phyloP scores from a whole-genome alignment of 1,140 invertebrate species.

The Aphelinus atriplicis region DNA sequence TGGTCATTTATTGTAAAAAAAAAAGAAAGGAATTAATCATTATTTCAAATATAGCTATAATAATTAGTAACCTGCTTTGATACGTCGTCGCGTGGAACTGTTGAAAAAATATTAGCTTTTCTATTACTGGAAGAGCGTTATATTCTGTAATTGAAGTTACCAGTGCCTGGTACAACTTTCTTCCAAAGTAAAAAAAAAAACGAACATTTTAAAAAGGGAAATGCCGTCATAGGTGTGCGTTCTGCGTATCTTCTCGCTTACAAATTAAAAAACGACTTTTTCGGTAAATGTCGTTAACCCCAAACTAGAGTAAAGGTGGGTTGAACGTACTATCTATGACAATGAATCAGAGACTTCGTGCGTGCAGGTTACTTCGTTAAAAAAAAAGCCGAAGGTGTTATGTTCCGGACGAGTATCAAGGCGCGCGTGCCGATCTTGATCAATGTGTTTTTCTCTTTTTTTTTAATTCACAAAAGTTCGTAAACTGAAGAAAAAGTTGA shows the following conservation, averaged over 20 bases:
- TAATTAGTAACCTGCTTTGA: slow-evolving; percentile 43
- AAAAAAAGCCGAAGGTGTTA: slow-evolving; percentile 36
- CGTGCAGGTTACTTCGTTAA: slow-evolving; percentile 40
- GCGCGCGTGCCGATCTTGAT: slow-evolving; percentile 38
- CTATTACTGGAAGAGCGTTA: slow-evolving; percentile 33
- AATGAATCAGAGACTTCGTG: slow-evolving; percentile 21
- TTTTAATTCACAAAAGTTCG: slow-evolving; percentile 37
- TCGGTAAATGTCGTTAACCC: slow-evolving; percentile 20
- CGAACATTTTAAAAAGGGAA: slow-evolving; percentile 12
- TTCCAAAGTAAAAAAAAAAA: slow-evolving; percentile 31
- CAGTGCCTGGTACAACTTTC: slow-evolving; percentile 41
- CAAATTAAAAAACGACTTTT: slow-evolving; percentile 14
- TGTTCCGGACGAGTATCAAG: slow-evolving; percentile 43
- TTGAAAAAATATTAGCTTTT: slow-evolving; percentile 36
- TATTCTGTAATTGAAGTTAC: slow-evolving; percentile 37
- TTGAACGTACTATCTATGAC: slow-evolving; percentile 18
- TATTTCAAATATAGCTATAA: slow-evolving; percentile 38
- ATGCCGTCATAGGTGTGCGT: slow-evolving; percentile 17
- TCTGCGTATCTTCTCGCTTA: slow-evolving; percentile 37
- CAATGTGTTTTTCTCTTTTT: slow-evolving; percentile 34
- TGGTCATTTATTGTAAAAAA: slow-evolving; percentile 33
- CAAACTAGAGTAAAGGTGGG: slow-evolving; percentile 40
- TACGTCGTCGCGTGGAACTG: slow-evolving; percentile 37
- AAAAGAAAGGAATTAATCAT: slow-evolving; percentile 29
- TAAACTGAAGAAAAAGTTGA: slow-evolving; percentile 31